Percentiles rank a stretch among this genome's conserved stretches.
phyloP scores from a whole-genome alignment of 1,140 invertebrate species.

The Branchinecta lynchi region DNA sequence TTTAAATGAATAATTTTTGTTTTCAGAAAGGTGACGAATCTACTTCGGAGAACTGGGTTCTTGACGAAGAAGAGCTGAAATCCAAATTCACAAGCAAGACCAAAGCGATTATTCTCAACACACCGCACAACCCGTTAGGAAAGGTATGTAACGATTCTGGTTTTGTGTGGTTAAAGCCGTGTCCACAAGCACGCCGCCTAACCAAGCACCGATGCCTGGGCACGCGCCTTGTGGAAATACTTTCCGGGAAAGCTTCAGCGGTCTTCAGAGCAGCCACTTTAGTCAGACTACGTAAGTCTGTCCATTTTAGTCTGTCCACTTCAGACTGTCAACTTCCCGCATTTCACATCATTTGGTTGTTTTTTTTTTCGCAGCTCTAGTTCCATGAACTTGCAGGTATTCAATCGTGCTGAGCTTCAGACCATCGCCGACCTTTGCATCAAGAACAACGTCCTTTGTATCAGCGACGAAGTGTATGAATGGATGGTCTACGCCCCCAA shows the following conservation, averaged over 20 bases:
- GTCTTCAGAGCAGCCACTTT: too few species aligned
- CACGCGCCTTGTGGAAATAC: too few species aligned
- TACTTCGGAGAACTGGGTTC: slow-evolving; percentile 69
- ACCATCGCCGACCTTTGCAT: slow-evolving; percentile 72
- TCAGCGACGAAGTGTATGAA: slow-evolving; percentile 97
- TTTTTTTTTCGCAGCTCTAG: not conserved
- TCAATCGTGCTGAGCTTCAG: slow-evolving; percentile 38
- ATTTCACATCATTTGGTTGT: not conserved
- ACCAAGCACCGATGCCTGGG: too few species aligned
- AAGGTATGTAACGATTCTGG: slow-evolving; percentile 55
- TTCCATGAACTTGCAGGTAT: slow-evolving; percentile 23
- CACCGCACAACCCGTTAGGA: slow-evolving; percentile 86
- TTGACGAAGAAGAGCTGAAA: slow-evolving; percentile 67
- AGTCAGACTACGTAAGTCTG: too few species aligned
- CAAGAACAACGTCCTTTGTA: slow-evolving; percentile 77
- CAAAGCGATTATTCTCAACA: slow-evolving; percentile 90
- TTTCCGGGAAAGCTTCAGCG: too few species aligned
- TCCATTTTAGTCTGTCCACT: too few species aligned
- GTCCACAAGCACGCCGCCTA: too few species aligned
- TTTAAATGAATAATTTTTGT: not conserved
- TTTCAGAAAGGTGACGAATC: slow-evolving; percentile 25
- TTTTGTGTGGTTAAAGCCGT: too few species aligned
- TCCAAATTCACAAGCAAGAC: slow-evolving; percentile 75
- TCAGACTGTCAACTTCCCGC: too few species aligned
- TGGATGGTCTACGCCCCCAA: slow-evolving; percentile 80